Evolutionary conservation across 35 echinoderm and acorn worm genomes (phyloP).

Genomic region (Anneissia japonica): DNA sequence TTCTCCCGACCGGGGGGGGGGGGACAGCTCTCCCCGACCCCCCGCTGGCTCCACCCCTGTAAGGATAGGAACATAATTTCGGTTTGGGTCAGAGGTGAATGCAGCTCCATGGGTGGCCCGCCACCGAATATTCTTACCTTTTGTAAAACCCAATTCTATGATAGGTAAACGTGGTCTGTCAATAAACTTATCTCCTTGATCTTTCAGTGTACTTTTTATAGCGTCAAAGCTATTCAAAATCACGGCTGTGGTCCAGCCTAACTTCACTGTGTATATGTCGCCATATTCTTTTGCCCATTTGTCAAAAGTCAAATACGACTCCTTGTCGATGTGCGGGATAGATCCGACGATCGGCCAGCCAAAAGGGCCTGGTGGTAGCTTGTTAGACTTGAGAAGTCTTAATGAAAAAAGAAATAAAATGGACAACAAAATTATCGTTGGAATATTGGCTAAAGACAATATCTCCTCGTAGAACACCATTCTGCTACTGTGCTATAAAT

Average conservation of each 20-base stretch:
- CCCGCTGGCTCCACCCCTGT: no score
- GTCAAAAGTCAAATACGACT: conserved; percentile 12
- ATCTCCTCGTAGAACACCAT: neutral
- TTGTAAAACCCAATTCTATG: neutral
- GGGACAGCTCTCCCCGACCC: no score
- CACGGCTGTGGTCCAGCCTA: conserved; percentile 8
- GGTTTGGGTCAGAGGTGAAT: no score
- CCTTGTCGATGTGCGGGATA: neutral
- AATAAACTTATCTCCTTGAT: conserved; percentile 5
- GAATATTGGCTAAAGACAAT: neutral
- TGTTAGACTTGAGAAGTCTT: neutral
- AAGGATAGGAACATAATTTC: no score
- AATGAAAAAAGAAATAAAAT: neutral
- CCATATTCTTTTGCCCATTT: conserved; percentile 27
- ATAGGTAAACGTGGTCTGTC: neutral
- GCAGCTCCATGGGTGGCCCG: no score
- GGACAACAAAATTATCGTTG: neutral
- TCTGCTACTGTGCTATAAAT: no score
- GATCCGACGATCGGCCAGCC: conserved; percentile 28
- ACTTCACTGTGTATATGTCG: neutral
- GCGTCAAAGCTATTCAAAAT: conserved; percentile 16
- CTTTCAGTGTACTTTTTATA: neutral
- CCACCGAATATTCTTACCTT: neutral
- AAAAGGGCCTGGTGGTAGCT: conserved; percentile 20
- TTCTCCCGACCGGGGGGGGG: no score